Evolutionary conservation across 2,113 vertebrate genomes (phyloP).

Genomic region (Albula goreensis): DNA sequence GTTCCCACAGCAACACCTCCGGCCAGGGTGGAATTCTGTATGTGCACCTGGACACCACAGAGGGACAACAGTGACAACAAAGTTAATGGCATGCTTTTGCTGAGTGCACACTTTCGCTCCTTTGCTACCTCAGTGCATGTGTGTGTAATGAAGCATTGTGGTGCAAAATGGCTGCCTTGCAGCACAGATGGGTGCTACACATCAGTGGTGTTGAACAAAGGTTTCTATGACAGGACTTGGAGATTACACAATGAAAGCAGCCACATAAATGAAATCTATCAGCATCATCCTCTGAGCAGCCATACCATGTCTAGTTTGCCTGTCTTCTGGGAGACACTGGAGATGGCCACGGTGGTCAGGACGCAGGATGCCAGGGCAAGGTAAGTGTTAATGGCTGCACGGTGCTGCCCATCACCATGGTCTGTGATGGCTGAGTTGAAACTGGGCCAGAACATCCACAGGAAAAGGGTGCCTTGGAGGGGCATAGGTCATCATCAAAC

Average conservation of each 20-base stretch:
- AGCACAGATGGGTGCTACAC: too few species aligned
- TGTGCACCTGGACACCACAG: conserved; percentile 80
- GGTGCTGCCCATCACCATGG: conserved; percentile 89
- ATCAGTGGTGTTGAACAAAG: too few species aligned
- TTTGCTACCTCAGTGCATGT: neutral
- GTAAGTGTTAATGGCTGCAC: conserved; percentile 93
- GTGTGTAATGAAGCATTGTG: too few species aligned
- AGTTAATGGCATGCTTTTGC: too few species aligned
- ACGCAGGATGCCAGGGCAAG: conserved; percentile 86
- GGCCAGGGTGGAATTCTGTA: conserved; percentile 91
- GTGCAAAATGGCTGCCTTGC: too few species aligned
- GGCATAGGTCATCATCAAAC: neutral
- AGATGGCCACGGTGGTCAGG: conserved; percentile 83
- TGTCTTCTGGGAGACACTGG: conserved; percentile 83
- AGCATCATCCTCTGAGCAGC: neutral
- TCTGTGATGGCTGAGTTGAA: conserved; percentile 89
- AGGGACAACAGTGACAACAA: neutral
- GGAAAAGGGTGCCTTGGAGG: conserved; percentile 83
- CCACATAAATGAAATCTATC: neutral
- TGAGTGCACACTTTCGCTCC: neutral
- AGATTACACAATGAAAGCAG: neutral
- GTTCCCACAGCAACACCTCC: conserved; percentile 93
- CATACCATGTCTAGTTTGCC: conserved; percentile 95
- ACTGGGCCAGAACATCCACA: conserved; percentile 99
- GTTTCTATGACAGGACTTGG: too few species aligned